Evolutionary conservation across 2,113 vertebrate genomes (phyloP).

Genomic region (Gnathonemus echidnorhynchus): DNA sequence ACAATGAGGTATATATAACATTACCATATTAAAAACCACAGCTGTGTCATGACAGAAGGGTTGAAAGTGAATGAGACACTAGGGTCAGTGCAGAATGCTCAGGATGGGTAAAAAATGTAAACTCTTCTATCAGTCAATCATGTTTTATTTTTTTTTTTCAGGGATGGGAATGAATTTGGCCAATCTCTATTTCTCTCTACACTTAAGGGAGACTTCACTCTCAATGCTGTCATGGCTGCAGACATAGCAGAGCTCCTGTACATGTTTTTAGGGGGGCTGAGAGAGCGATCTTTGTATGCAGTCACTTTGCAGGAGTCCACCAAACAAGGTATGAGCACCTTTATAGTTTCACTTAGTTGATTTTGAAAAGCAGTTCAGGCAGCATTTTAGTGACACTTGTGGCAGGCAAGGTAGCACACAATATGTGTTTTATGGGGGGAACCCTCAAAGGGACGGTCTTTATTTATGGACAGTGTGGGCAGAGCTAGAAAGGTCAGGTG

Average conservation of each 20-base stretch:
- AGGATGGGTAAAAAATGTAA: neutral
- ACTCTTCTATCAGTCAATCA: neutral
- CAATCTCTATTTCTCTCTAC: conserved; percentile 68
- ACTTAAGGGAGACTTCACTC: conserved; percentile 66
- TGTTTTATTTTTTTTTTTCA: conserved; percentile 29
- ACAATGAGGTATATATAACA: conserved; percentile 54
- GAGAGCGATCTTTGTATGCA: conserved; percentile 69
- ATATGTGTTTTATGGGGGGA: neutral
- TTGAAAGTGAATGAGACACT: neutral
- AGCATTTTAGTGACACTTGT: neutral
- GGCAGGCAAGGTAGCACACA: neutral
- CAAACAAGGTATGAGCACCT: conserved; percentile 44
- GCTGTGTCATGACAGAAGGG: neutral
- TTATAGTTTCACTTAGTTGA: neutral
- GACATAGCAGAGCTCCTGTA: conserved; percentile 69
- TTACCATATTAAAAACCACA: neutral
- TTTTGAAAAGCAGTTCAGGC: neutral
- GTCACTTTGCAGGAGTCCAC: conserved; percentile 65
- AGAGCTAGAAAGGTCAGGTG: neutral
- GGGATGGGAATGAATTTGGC: conserved; percentile 52
- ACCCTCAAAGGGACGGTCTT: neutral
- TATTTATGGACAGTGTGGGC: neutral
- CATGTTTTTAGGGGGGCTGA: conserved; percentile 72
- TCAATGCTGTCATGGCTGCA: conserved; percentile 54
- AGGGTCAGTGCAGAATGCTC: neutral